phyloP scores from a whole-genome alignment of 2,113 vertebrate genomes.

The Okapia johnstoni region DNA sequence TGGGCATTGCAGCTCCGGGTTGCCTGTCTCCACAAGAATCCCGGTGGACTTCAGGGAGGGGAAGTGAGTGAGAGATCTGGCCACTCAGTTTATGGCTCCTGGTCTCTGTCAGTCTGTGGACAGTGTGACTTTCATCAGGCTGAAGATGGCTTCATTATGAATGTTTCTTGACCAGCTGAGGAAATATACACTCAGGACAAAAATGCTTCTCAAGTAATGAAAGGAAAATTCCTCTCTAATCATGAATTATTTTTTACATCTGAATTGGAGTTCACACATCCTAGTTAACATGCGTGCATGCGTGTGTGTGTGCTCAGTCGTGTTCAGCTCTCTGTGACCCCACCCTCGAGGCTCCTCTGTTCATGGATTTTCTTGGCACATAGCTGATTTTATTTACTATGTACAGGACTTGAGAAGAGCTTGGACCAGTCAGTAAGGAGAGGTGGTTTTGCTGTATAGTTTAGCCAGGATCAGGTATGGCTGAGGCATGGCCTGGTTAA shows the following conservation, averaged over 20 bases:
- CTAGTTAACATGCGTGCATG: neutral
- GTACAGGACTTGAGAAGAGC: neutral
- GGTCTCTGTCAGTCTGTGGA: neutral
- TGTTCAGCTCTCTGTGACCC: neutral
- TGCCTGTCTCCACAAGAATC: neutral
- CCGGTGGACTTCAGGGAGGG: neutral
- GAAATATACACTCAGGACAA: neutral
- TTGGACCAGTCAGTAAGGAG: neutral
- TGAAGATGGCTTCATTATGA: neutral
- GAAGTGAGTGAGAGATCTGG: neutral
- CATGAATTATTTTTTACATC: neutral
- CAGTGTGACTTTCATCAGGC: neutral
- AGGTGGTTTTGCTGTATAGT: neutral
- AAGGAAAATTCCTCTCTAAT: neutral
- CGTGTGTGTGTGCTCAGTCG: neutral
- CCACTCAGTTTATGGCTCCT: neutral
- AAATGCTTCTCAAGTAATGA: neutral
- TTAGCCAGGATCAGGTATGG: neutral
- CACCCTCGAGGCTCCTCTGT: neutral
- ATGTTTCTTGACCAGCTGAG: neutral
- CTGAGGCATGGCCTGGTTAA: neutral
- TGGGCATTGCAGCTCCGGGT: neutral
- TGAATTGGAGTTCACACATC: neutral
- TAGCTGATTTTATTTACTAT: neutral
- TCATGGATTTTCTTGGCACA: neutral